Conservation (phyloP, 2,113 vertebrate species). For the Gnathonemus longibarbis region DNA sequence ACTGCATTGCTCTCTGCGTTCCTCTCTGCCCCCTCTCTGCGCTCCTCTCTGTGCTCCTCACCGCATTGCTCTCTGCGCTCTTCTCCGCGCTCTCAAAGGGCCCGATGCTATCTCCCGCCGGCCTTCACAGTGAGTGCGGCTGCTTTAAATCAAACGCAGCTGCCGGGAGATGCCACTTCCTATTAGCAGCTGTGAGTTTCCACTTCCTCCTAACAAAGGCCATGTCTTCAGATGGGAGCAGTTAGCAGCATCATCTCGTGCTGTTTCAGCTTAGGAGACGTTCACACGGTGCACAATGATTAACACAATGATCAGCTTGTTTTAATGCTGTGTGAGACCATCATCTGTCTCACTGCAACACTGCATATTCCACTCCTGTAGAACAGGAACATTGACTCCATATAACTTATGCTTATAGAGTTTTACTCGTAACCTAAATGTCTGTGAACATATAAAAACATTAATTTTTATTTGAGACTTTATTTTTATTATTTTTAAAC, state of each 20-base stretch:
- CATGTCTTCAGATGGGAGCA: conserved; percentile 25
- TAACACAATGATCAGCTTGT: neutral
- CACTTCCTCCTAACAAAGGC: neutral
- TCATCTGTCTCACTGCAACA: neutral
- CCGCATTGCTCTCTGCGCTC: conserved; percentile 42
- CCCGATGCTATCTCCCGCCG: conserved; percentile 59
- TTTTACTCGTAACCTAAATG: neutral
- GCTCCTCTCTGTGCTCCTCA: conserved; percentile 22
- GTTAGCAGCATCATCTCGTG: conserved; percentile 32
- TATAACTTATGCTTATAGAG: neutral
- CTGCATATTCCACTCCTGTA: neutral
- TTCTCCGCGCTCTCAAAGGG: conserved; percentile 56
- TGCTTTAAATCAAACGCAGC: conserved; percentile 64
- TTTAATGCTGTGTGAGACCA: neutral
- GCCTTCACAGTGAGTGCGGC: conserved; percentile 46
- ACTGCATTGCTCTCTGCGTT: neutral
- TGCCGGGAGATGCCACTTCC: conserved; percentile 60
- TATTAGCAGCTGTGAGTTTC: conserved; percentile 47
- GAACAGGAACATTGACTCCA: neutral
- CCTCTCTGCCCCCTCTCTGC: neutral
- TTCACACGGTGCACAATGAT: neutral
- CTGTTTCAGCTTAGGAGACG: neutral
- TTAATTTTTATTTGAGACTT: conserved; percentile 20
- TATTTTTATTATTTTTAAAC: conserved; percentile 68
- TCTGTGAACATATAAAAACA: neutral